These are phyloP conservation scores for Carposina sasakii DNA, from an alignment of 1,140 invertebrate species.

Conservation along the genomic window DNA sequence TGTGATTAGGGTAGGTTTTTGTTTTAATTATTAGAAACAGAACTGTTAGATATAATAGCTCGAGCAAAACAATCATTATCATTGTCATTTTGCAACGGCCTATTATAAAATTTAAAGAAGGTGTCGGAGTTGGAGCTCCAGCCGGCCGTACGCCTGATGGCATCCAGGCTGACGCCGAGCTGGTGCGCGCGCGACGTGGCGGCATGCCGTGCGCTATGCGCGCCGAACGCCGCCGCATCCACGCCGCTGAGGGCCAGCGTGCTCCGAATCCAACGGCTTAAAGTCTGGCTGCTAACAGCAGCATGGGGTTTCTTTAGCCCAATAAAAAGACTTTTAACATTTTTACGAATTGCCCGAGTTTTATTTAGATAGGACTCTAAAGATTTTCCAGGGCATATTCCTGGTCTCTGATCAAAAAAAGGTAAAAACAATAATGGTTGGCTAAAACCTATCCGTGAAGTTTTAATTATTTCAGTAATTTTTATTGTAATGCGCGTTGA, in stretches of 20 bases:
- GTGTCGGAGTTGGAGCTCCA: slow-evolving; percentile 19
- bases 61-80: neutral
- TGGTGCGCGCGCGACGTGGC: slow-evolving; percentile 20
- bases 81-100: neutral
- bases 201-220: slow-evolving; percentile 27
- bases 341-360: neutral
- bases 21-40: too few species aligned
- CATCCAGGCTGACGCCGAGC: slow-evolving; percentile 17
- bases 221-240: slow-evolving; percentile 20
- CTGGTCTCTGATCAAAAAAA: slow-evolving; percentile 7
- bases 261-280: neutral
- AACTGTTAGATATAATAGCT: neutral
- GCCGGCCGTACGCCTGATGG: slow-evolving; percentile 23
- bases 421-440: slow-evolving; percentile 12
- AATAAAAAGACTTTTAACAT: neutral
- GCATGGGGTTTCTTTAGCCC: neutral
- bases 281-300: neutral
- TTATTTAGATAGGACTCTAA: slow-evolving; percentile 6
- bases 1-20: too few species aligned
- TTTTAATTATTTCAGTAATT: slow-evolving; percentile 15
- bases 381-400: neutral
- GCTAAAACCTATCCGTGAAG: slow-evolving; percentile 2
- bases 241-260: neutral
- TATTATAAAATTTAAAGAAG: slow-evolving; percentile 27
- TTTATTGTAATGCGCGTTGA: neutral